Conservation (phyloP, 2,888 invertebrate genomes). For the Cabera pusaria region DNA sequence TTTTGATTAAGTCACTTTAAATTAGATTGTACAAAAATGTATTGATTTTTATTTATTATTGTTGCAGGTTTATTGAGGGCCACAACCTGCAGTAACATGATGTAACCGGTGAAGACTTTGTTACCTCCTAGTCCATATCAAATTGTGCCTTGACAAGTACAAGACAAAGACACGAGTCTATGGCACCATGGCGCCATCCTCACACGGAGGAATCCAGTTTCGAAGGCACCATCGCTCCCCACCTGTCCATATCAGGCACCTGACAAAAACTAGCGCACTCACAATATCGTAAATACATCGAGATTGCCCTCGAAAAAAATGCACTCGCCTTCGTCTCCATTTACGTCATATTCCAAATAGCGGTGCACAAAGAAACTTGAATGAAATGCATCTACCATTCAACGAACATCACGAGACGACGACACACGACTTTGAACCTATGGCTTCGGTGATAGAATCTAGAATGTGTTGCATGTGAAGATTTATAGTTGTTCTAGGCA, state of each 20-base stretch:
- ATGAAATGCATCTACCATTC: constrained; percentile 69
- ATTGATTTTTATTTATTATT: no score
- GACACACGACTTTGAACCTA: constrained; percentile 29
- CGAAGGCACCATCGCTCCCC: constrained; percentile 14
- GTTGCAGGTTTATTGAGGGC: no score
- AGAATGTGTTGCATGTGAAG: constrained; percentile 23
- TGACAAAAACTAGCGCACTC: constrained; percentile 21
- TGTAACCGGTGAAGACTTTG: background rate
- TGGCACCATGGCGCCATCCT: constrained; percentile 19
- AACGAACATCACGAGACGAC: constrained; percentile 38
- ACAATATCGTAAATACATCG: constrained; percentile 35
- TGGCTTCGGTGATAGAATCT: constrained; percentile 24
- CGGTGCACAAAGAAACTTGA: constrained; percentile 62
- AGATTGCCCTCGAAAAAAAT: constrained; percentile 34
- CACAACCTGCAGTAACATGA: no score
- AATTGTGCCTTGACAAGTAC: constrained; percentile 3
- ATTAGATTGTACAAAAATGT: no score
- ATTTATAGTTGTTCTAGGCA: constrained; percentile 46
- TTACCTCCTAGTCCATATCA: constrained; percentile 1
- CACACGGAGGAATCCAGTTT: constrained; percentile 12
- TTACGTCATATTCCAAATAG: constrained; percentile 66
- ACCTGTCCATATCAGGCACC: constrained; percentile 19
- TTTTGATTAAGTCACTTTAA: no score
- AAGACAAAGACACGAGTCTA: constrained; percentile 11
- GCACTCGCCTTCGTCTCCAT: constrained; percentile 38